Conservation (phyloP, 1,140 invertebrate species). For the Panonychus citri region DNA sequence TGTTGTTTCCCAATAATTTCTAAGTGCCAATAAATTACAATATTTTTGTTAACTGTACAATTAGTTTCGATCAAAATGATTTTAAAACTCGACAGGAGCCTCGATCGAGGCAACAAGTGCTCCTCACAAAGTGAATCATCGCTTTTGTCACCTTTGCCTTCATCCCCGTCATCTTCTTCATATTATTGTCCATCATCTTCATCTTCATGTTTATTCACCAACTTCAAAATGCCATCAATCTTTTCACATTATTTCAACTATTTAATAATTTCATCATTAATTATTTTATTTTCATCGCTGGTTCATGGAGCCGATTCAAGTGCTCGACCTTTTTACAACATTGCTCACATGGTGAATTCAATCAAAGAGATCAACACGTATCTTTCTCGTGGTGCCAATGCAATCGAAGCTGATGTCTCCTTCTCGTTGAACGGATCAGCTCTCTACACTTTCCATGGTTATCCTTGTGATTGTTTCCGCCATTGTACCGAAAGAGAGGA, state of each 20-base stretch:
- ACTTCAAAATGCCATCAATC: neutral
- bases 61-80: no score
- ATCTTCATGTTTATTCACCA: neutral
- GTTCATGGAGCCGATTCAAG: neutral
- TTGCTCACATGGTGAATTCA: conserved; percentile 19
- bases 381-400: conserved; percentile 15
- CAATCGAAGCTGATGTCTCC: conserved; percentile 16
- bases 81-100: no score
- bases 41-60: no score
- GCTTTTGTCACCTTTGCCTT: neutral
- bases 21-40: no score
- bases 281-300: neutral
- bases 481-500: conserved; percentile 12
- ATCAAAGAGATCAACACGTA: conserved; percentile 15
- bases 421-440: conserved; percentile 14
- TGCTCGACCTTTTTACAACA: conserved; percentile 14
- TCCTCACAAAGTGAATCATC: no score
- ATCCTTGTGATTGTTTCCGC: conserved; percentile 16
- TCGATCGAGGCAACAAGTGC: no score
- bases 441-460: conserved; percentile 13
- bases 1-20: neutral
- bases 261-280: neutral
- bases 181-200: neutral
- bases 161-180: neutral
- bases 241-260: neutral